A percentile compares a stretch with the other conserved stretches of the same genome.
Evolutionary conservation across 2,797 vertebrate genomes (phyloP).

Genomic region (Leuciscus waleckii): DNA sequence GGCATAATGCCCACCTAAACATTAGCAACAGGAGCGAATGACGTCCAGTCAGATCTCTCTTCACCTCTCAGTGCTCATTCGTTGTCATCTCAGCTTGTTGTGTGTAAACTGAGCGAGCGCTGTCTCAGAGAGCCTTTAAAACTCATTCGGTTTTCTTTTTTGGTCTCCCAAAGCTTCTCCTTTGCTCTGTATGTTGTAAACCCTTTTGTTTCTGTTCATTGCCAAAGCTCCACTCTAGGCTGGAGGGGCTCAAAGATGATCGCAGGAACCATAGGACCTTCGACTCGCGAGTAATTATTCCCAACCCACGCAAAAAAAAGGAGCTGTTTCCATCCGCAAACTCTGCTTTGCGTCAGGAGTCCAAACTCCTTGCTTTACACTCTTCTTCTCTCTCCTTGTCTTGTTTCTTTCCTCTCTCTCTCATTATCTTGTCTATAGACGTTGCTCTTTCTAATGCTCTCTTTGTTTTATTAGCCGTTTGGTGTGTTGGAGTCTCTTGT

Average conservation of each 20-base stretch:
- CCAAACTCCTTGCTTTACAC: slow-evolving; percentile 81
- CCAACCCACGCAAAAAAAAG: slow-evolving; percentile 70
- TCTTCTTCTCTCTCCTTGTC: slow-evolving; percentile 64
- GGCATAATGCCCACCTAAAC: slow-evolving; percentile 13
- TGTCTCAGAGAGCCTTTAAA: slow-evolving; percentile 45
- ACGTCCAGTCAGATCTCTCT: slow-evolving; percentile 40
- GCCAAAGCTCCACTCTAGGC: slow-evolving; percentile 71
- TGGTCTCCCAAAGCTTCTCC: slow-evolving; percentile 53
- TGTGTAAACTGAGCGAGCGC: slow-evolving; percentile 47
- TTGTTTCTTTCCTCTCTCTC: slow-evolving; percentile 47
- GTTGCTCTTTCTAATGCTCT: slow-evolving; percentile 75
- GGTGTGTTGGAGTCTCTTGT: slow-evolving; percentile 71
- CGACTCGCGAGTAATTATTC: slow-evolving; percentile 89
- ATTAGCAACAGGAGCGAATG: slow-evolving; percentile 20
- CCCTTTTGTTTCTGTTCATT: slow-evolving; percentile 62
- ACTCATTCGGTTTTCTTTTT: slow-evolving; percentile 33
- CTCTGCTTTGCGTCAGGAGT: slow-evolving; percentile 84
- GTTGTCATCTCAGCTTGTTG: slow-evolving; percentile 45
- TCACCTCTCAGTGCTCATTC: slow-evolving; percentile 21
- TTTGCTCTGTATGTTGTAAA: slow-evolving; percentile 63
- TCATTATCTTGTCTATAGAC: slow-evolving; percentile 73
- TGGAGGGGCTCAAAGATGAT: slow-evolving; percentile 84
- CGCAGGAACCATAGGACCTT: slow-evolving; percentile 87
- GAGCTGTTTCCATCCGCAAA: slow-evolving; percentile 82
- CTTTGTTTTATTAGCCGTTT: slow-evolving; percentile 74